Evolutionary conservation across 2,888 invertebrate species (phyloP).

Genomic region (Cantharis rufa): DNA sequence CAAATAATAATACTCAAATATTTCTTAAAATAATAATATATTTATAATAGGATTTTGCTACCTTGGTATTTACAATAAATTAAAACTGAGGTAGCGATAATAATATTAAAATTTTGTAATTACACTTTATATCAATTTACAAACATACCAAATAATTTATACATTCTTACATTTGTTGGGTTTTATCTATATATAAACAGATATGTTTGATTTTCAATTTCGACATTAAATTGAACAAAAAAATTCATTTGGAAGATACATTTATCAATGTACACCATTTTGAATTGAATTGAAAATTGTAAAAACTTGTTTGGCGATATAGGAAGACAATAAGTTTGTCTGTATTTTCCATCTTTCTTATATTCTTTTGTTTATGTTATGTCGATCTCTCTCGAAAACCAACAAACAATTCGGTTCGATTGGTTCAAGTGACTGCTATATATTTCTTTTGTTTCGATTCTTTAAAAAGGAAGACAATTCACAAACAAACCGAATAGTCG

Average conservation of each 20-base stretch:
- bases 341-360: constrained; percentile 25
- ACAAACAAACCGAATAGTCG: constrained; percentile 26
- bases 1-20: background rate
- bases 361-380: constrained; percentile 21
- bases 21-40: constrained; percentile 43
- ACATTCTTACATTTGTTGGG: background rate
- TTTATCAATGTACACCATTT: constrained; percentile 37
- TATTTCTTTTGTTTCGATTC: constrained; percentile 26
- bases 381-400: constrained; percentile 18
- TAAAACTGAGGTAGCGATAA: constrained; percentile 51
- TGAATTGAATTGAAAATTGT: constrained; percentile 37
- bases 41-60: constrained; percentile 56
- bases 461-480: constrained; percentile 30
- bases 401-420: constrained; percentile 19
- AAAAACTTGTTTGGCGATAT: constrained; percentile 41
- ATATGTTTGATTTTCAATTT: background rate
- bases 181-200: background rate
- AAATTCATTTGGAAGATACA: constrained; percentile 4
- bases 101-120: constrained; percentile 29
- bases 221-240: background rate
- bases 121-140: constrained; percentile 20
- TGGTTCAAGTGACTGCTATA: constrained; percentile 13
- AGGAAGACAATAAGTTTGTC: constrained; percentile 41
- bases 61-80: constrained; percentile 53
- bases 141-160: constrained; percentile 11